phyloP scores from a whole-genome alignment of 2,888 invertebrate species.

The Allacma fusca region DNA sequence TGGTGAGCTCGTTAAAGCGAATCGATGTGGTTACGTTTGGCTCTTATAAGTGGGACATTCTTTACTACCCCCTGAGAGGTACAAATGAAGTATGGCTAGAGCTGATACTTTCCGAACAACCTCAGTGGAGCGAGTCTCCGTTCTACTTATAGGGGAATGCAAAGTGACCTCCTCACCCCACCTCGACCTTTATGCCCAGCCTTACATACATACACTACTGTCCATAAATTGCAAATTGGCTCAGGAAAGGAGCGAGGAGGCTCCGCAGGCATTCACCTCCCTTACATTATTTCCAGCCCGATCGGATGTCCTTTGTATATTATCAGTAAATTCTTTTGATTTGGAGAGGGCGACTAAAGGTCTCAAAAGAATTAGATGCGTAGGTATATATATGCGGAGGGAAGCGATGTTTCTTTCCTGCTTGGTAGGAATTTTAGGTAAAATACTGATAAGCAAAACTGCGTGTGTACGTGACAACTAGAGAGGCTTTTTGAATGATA shows the following conservation, averaged over 20 bases:
- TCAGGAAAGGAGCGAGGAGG: background rate
- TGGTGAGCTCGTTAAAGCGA: background rate
- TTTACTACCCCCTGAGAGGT: constrained; percentile 18
- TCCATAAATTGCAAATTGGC: too few species aligned
- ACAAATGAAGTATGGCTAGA: background rate
- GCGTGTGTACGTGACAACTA: background rate
- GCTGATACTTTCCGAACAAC: background rate
- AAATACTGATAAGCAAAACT: constrained; percentile 5
- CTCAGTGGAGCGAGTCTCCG: background rate
- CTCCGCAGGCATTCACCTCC: constrained; percentile 16
- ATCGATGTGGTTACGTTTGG: background rate
- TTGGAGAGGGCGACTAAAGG: constrained; percentile 24
- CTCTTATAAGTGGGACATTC: constrained; percentile 4
- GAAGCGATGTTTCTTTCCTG: background rate
- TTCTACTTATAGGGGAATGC: constrained; percentile 18
- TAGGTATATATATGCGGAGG: background rate
- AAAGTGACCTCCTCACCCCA: constrained; percentile 9
- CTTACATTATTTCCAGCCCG: background rate
- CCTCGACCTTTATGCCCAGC: too few species aligned
- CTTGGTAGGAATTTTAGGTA: background rate
- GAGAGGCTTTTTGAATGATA: background rate
- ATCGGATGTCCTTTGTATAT: constrained; percentile 17
- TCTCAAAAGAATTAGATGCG: background rate
- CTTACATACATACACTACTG: background rate
- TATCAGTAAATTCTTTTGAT: constrained; percentile 25